These are phyloP conservation scores for Eristalinus aeneus DNA, from an alignment of 2,888 invertebrate species.

Conservation along the genomic window DNA sequence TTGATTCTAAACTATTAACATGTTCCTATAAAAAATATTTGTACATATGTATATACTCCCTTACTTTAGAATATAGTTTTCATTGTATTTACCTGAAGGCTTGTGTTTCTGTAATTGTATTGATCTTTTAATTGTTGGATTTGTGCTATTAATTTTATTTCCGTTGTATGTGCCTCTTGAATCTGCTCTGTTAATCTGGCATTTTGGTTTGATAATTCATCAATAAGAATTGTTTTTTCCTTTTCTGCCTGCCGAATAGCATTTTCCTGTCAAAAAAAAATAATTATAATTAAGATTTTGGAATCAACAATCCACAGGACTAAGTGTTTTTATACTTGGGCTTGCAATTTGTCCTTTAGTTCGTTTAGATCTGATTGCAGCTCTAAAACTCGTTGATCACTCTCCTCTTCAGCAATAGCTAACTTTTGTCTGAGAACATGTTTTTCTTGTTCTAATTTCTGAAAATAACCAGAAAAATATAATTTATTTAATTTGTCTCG, in stretches of 20 bases:
- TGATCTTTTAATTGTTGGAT: constrained; percentile 92
- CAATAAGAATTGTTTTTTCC: constrained; percentile 90
- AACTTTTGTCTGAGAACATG: constrained; percentile 92
- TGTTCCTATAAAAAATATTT: constrained; percentile 86
- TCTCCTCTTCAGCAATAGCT: constrained; percentile 92
- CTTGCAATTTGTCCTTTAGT: constrained; percentile 88
- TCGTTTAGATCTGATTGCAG: constrained; percentile 93
- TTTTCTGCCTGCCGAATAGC: constrained; percentile 83
- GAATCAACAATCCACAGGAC: not conserved
- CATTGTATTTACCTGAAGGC: constrained; percentile 82
- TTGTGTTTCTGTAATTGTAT: constrained; percentile 89
- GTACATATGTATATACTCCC: not conserved
- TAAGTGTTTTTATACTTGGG: constrained; percentile 81
- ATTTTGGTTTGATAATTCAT: constrained; percentile 94
- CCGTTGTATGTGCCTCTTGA: constrained; percentile 90
- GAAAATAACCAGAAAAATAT: constrained; percentile 78
- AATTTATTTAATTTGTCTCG: too few species aligned
- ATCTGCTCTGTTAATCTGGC: constrained; percentile 91
- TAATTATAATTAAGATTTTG: not conserved
- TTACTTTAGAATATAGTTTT: not conserved
- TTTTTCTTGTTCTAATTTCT: constrained; percentile 97
- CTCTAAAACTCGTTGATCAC: constrained; percentile 92
- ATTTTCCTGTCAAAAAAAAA: constrained; percentile 74
- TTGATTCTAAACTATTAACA: constrained; percentile 92
- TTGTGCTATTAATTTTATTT: constrained; percentile 90